Evolutionary conservation across 2,797 vertebrate genomes (phyloP), one percentile per base, ranked within the genome.

Genomic region (Hippocampus kuda): DNA sequence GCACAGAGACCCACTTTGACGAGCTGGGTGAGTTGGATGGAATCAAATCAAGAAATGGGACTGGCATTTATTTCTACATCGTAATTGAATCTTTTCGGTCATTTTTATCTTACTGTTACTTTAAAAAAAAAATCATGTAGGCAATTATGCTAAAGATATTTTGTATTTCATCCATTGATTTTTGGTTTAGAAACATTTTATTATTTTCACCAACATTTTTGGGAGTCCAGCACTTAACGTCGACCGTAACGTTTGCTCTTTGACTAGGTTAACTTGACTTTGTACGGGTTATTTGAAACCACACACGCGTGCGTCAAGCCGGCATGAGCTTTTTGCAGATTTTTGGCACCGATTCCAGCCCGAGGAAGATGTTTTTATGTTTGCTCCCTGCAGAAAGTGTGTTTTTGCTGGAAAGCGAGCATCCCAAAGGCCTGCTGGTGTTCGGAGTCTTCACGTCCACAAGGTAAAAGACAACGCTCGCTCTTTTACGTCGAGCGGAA

Each of bases 371-470:
- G 41, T 63, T 61, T 44, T 27, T 22, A 9, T 63, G 22, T 44
- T 2, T 41, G 71, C 42, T 72, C 48, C 46, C 41, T 57, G 57
- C 88, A 99, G 97, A 99, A 90, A 97, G 94, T 77, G 92, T 99
- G 63, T 98, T 98, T 93, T 90, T 98, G 73, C 88, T 99, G 85
- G 97, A 98, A 87, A 92, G 89, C 0, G 96, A 98, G 74, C 94
- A 95, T 66, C 95, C 97, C 53, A 93, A 97, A 80, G 93, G 92
- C 69, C 93, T 94, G 0, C 83, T 97, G 63, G 89, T 98, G 65
- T 99, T 96, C 81, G 97, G 96, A 75, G 92, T 98, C 87, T 98
- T 99, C 89, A 95, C 95, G 56, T 97, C 97, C 68, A 98, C 97
- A 49, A 99, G 97, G 97, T 99, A 91, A 81, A 81, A 34, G 22